Percentiles rank a stretch among this genome's conserved stretches.
Conservation (phyloP, 2,797 vertebrate species). For the Acomys russatus region DNA sequence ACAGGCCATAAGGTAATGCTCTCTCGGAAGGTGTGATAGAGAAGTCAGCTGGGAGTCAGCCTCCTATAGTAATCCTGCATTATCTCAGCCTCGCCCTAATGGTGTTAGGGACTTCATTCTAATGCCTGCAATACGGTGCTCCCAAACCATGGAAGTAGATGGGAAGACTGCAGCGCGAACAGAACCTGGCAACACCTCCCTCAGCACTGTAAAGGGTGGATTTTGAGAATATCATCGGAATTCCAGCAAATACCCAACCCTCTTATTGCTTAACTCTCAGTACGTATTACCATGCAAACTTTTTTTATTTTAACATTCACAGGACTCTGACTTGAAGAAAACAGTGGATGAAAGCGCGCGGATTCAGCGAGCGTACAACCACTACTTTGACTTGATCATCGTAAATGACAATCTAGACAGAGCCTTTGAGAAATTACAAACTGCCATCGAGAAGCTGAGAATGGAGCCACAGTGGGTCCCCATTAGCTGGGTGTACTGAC, state of each 20-base stretch:
- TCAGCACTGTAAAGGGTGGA: background rate
- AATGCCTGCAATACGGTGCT: background rate
- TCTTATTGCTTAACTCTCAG: constrained; percentile 27
- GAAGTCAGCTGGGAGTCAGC: background rate
- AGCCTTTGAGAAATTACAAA: constrained; percentile 97
- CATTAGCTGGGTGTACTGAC: constrained; percentile 98
- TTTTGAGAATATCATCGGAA: constrained; percentile 47
- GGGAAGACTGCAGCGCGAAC: background rate
- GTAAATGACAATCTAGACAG: constrained; percentile 98
- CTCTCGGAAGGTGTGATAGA: background rate
- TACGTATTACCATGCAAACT: constrained; percentile 3
- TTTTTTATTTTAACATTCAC: constrained; percentile 74
- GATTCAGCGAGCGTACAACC: constrained; percentile 97
- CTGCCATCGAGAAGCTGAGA: constrained; percentile 93
- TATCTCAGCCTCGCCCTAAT: constrained; percentile 16
- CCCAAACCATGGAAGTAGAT: background rate
- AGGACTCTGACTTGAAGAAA: constrained; percentile 99
- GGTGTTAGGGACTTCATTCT: constrained; percentile 42
- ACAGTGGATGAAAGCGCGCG: constrained; percentile 98
- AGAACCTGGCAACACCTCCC: background rate
- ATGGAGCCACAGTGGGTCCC: constrained; percentile 98
- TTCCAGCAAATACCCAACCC: constrained; percentile 13
- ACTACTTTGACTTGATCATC: constrained; percentile 98
- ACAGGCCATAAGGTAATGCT: background rate
- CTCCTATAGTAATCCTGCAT: constrained; percentile 2